These are phyloP conservation scores for Ctenochaetus hawaiiensis DNA, from an alignment of 2,797 vertebrate species.

Conservation along the genomic window DNA sequence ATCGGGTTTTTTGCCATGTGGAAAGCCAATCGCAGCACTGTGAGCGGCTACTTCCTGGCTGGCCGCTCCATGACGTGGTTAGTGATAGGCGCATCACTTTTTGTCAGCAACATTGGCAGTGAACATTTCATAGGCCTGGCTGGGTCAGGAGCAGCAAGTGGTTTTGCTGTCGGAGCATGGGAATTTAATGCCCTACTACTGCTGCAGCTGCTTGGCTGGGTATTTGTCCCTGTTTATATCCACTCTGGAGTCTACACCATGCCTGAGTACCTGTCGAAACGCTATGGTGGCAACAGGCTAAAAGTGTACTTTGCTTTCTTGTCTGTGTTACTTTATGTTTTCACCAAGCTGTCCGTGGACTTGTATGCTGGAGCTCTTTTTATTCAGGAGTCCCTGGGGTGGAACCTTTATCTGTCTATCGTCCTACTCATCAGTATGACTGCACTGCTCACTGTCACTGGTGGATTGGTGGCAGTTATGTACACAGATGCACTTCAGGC, in stretches of 20 bases:
- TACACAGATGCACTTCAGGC: conserved; percentile 98
- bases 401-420: conserved; percentile 97
- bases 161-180: conserved; percentile 98
- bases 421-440: conserved; percentile 96
- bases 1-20: conserved; percentile 98
- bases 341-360: conserved; percentile 98
- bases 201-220: conserved; percentile 98
- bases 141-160: conserved; percentile 97
- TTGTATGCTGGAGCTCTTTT: conserved; percentile 98
- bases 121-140: conserved; percentile 99
- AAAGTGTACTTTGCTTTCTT: conserved; percentile 96
- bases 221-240: conserved; percentile 98
- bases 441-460: conserved; percentile 94
- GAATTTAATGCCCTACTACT: conserved; percentile 98
- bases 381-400: conserved; percentile 97
- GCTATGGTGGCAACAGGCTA: conserved; percentile 95
- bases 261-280: conserved; percentile 98
- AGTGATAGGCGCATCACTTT: conserved; percentile 95
- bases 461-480: conserved; percentile 96
- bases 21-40: conserved; percentile 96
- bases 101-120: conserved; percentile 99
- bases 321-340: conserved; percentile 96
- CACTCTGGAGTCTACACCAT: conserved; percentile 97
- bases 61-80: conserved; percentile 98
- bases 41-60: conserved; percentile 98